Base-by-base conservation (phyloP, 2,797 vertebrate species). In the Bradypodion ventrale region DNA sequence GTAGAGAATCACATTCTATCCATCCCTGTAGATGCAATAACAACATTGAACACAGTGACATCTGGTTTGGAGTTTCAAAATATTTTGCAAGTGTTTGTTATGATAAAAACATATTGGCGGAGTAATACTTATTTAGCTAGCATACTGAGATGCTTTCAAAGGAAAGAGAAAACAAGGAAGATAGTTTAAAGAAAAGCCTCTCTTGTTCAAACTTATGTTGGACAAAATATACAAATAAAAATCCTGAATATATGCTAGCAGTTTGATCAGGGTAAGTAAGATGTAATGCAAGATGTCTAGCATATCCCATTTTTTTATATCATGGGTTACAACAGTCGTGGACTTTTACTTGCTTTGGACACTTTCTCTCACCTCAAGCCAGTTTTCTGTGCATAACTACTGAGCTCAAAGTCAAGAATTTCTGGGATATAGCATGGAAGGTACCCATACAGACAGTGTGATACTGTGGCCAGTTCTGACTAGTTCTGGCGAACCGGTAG, bases 41-140 rank as follows among this genome's bases (percentile, higher is more conserved):
- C 21, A 44, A 68, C 5, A 29, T 15, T n/a, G 35, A 52, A 49
- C 8, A 63, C 29, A 0, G 27, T 6, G 27, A 23, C 21, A 12
- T 79, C 62, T 13, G 16, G 46, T 79, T 62, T 78, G 68, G 16
- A 2, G n/a, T n/a, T 37, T 79, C 85, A 62, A 83, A 79, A 62
- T 27, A 6, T 66, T 75, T 78, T 75, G 70, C 19, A 75, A 87
- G 49, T 49, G 37, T 68, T 75, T 10, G 27, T 60, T 75, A 73
- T 75, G 60, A 56, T 49, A 69, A n/a, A 60, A 66, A 60, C 29
- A 6, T 52, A 79, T 52, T 40, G 75, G 12, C 9, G 75, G 69
- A 46, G 46, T 40, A 52, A 70, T 66, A 65, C 62, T 21, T 42
- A 65, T 66, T 78, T 83, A 52, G 25, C 16, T 46, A 37, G 62